A percentile compares a stretch with the other conserved stretches of the same genome.
Conservation (phyloP, 53 echinoderm and acorn worm genomes). For the Echinarachnius parma region DNA sequence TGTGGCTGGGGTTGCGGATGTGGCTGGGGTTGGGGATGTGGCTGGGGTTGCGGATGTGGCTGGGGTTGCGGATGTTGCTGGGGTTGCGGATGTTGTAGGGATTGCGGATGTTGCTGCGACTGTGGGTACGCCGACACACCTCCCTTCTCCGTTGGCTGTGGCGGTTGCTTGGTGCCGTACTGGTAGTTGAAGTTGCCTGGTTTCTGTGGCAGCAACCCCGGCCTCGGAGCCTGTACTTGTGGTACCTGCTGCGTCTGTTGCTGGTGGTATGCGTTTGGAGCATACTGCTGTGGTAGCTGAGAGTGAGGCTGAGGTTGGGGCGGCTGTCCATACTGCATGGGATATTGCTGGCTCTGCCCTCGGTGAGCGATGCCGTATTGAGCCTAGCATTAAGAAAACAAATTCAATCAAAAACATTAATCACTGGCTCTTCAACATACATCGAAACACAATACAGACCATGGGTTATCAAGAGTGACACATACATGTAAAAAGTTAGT, state of each 20-base stretch:
- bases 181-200: constrained; percentile 22
- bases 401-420: too few species aligned
- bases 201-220: constrained; percentile 43
- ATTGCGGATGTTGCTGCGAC: neutral
- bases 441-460: too few species aligned
- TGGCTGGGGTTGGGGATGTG: too few species aligned
- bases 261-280: constrained; percentile 2
- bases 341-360: constrained; percentile 8
- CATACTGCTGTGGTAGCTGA: constrained; percentile 3
- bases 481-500: too few species aligned
- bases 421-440: too few species aligned
- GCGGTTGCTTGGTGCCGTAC: constrained; percentile 11
- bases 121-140: constrained; percentile 8
- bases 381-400: neutral
- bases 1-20: too few species aligned
- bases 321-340: constrained; percentile 25
- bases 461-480: too few species aligned
- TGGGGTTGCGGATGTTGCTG: too few species aligned
- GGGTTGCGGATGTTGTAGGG: too few species aligned
- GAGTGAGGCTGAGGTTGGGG: neutral
- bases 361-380: constrained; percentile 36
- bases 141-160: constrained; percentile 13
- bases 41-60: too few species aligned
- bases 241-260: constrained; percentile 1
- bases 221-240: neutral